Percentiles rank a stretch among this genome's conserved stretches.
phyloP scores from a whole-genome alignment of 2,797 vertebrate genomes.

The Esox lucius region DNA sequence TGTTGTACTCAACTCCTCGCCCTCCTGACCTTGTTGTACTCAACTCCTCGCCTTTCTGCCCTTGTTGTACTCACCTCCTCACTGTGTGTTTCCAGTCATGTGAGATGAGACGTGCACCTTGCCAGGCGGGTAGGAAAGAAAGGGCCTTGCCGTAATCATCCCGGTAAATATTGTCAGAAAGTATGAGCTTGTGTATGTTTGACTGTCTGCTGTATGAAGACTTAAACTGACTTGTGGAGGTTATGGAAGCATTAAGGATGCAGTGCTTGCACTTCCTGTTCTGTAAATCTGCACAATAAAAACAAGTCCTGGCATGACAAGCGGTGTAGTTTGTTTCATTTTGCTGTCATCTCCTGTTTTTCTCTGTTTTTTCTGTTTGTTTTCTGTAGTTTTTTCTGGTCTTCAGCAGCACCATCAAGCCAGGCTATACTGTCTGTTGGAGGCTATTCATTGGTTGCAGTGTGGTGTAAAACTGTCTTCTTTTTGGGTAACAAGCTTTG shows the following conservation, averaged over 20 bases:
- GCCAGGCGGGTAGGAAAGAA: slow-evolving; percentile 45
- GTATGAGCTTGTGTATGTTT: slow-evolving; percentile 39
- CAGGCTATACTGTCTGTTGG: not conserved
- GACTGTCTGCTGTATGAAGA: slow-evolving; percentile 52
- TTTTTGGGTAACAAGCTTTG: too few species aligned
- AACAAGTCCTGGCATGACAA: slow-evolving; percentile 59
- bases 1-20: slow-evolving; percentile 21
- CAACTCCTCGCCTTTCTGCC: slow-evolving; percentile 18
- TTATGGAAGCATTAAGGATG: slow-evolving; percentile 55
- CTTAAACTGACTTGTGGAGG: slow-evolving; percentile 50
- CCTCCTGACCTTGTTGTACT: slow-evolving; percentile 23
- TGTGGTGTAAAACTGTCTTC: too few species aligned
- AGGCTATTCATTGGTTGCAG: too few species aligned
- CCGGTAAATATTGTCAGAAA: slow-evolving; percentile 68
- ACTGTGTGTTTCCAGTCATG: slow-evolving; percentile 28
- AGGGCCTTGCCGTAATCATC: slow-evolving; percentile 52
- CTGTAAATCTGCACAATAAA: slow-evolving; percentile 75
- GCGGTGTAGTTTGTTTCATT: slow-evolving; percentile 7
- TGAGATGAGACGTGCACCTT: slow-evolving; percentile 41
- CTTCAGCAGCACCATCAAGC: not conserved
- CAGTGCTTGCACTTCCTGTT: slow-evolving; percentile 63
- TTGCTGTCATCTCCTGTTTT: not conserved
- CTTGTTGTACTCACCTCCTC: slow-evolving; percentile 8
- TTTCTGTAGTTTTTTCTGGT: not conserved
- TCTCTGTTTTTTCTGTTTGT: not conserved